Conservation (phyloP, 30 jellyfish, hydroid and myxozoan genomes). For the Mastigias papua region DNA sequence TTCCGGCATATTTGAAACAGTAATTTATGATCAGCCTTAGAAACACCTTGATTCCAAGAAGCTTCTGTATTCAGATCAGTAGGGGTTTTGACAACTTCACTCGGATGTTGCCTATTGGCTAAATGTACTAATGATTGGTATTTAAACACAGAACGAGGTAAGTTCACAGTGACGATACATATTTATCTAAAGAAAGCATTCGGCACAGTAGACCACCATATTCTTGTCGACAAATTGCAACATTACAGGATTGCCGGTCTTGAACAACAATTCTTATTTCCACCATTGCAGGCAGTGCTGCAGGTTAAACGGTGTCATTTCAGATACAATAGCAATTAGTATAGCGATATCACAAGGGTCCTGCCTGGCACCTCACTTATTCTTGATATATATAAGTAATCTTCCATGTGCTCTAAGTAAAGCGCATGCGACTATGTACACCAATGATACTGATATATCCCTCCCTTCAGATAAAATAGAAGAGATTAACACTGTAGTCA, state of each 20-base stretch:
- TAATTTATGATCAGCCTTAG: background rate
- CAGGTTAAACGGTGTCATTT: background rate
- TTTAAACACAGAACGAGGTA: background rate
- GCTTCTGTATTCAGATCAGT: background rate
- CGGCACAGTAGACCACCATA: background rate
- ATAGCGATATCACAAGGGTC: background rate
- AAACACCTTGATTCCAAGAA: background rate
- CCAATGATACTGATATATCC: background rate
- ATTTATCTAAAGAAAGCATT: background rate
- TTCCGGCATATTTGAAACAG: background rate
- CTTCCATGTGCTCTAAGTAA: background rate
- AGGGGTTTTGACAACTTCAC: background rate
- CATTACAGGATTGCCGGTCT: background rate
- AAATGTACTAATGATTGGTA: background rate
- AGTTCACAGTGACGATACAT: background rate
- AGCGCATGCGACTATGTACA: conserved; percentile 14
- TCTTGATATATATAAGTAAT: background rate
- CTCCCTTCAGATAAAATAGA: background rate
- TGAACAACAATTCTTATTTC: background rate
- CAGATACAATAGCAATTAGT: background rate
- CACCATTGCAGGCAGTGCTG: background rate
- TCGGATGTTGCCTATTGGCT: background rate
- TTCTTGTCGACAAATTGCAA: background rate
- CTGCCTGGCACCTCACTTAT: background rate
- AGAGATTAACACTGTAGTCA: background rate